Conservation (phyloP, 2,113 vertebrate genomes). For the Dasypus novemcinctus region DNA sequence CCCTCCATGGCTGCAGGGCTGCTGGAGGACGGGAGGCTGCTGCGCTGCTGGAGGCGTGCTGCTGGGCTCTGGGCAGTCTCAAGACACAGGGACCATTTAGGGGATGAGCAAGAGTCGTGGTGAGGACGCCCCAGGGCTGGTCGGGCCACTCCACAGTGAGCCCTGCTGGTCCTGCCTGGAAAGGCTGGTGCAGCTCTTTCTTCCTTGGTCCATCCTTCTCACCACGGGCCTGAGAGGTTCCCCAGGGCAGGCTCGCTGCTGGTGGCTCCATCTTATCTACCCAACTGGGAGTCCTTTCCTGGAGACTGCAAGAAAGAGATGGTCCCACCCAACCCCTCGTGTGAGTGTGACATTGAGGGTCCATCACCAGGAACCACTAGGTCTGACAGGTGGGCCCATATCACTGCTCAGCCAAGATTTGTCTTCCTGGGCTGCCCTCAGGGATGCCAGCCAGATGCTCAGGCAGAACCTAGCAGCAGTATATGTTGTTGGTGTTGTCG, state of each 20-base stretch:
- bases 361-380: background rate
- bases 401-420: background rate
- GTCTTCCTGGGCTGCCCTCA: background rate
- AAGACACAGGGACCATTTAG: background rate
- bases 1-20: background rate
- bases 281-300: background rate
- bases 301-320: background rate
- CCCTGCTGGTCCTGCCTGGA: background rate
- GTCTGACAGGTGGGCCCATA: too few relatives aligned
- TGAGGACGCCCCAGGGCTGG: background rate
- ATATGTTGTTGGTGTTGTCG: background rate
- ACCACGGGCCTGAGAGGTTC: background rate
- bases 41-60: accelerated
- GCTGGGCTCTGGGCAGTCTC: background rate
- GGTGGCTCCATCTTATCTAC: background rate
- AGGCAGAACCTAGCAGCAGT: too few relatives aligned
- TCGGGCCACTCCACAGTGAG: background rate
- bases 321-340: background rate
- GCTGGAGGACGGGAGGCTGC: accelerated
- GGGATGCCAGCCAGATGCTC: background rate
- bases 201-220: background rate
- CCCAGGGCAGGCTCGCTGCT: background rate
- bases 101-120: background rate
- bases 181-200: background rate
- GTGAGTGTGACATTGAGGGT: background rate